These are phyloP conservation scores for Orthosia incerta DNA, from an alignment of 2,888 invertebrate species.

Conservation along the genomic window DNA sequence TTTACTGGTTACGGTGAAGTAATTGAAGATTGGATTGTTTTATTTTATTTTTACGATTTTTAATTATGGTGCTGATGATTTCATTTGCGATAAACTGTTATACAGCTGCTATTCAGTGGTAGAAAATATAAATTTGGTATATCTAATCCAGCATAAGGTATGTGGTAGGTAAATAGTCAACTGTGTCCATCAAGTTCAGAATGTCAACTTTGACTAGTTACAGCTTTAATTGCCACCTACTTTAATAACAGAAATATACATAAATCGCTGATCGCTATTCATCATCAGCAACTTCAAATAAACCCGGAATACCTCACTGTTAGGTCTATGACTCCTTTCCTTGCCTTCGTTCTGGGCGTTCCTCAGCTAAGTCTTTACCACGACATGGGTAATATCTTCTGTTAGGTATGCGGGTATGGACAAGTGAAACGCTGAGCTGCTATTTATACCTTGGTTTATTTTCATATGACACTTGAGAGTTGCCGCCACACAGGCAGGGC, in stretches of 20 bases:
- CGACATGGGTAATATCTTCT: too few species aligned
- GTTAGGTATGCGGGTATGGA: too few species aligned
- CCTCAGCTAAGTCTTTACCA: too few species aligned
- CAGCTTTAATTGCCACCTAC: too few species aligned
- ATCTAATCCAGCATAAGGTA: not conserved
- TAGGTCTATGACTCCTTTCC: too few species aligned
- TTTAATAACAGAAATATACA: not conserved
- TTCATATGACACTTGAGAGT: too few species aligned
- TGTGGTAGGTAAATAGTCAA: not conserved
- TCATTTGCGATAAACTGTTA: slow-evolving; percentile 23
- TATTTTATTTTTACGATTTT: slow-evolving; percentile 5
- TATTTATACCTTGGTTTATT: too few species aligned
- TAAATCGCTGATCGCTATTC: not conserved
- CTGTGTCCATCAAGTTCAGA: not conserved
- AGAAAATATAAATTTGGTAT: not conserved
- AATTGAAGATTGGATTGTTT: slow-evolving; percentile 18
- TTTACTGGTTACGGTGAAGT: slow-evolving; percentile 10
- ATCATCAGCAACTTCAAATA: not conserved
- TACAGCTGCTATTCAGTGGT: not conserved
- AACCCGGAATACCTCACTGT: too few species aligned
- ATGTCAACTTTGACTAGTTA: not conserved
- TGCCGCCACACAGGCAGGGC: too few species aligned
- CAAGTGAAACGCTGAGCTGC: too few species aligned
- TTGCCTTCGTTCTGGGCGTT: too few species aligned
- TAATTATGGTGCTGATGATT: slow-evolving; percentile 25